Evolutionary conservation across 2,113 vertebrate species (phyloP), one percentile per base, ranked within the genome.

Genomic region (Trematocara variabile): DNA sequence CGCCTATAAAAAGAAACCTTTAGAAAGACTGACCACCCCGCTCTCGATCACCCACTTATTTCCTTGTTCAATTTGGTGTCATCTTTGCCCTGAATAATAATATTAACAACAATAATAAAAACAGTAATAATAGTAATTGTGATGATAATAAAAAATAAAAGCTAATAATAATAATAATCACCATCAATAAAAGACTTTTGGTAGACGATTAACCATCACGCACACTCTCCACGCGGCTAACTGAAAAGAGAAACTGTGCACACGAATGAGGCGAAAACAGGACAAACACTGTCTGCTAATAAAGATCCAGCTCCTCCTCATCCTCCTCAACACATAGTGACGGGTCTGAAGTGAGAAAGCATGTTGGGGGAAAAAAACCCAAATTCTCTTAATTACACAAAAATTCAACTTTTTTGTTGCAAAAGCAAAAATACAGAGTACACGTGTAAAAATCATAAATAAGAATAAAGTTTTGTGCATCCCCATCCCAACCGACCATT

Each of bases 381-480:
- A 94, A 91, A 81, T 90, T 95, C 84, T 94, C 87, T 95, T 87
- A 93, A 91, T 56, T 91, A 94, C 85, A 93, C 91, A 82, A 89
- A 65, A 89, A 92, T 87, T 84, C 80, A 91, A 93, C 60, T 83
- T 78, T 60, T 84, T 52, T 44, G 48, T 20, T 16, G 30, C 28
- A 86, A 79, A 80, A 90, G 82, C n/a, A 86, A 88, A 92, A 90
- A 86, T 80, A 92, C 90, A 90, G 79, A 93, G 83, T 93, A 94
- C 83, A 85, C 55, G 84, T 92, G 92, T 95, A 95, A 93, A 95
- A 96, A 95, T 95, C 91, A 96, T 96, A 96, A 96, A 96, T 96
- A 95, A 94, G 93, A 87, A 94, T 93, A 92, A 92, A 93, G 68
- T 92, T 93, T 90, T 95, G 92, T 95, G 94, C 93, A 89, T 89